phyloP scores from a whole-genome alignment of 2,888 invertebrate genomes.

The Charanyca ferruginea region DNA sequence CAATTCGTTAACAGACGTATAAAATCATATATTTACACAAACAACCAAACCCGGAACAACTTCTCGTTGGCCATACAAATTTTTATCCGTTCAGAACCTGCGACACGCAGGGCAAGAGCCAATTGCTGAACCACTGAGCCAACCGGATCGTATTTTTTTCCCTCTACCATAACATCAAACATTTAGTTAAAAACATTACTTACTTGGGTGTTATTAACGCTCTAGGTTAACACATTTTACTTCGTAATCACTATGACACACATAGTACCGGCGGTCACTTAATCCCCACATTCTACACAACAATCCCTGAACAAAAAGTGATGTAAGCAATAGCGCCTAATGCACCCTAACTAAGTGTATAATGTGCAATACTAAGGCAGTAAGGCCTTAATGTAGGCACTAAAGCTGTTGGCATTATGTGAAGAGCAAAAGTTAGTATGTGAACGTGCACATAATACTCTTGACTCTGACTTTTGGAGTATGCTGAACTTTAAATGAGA shows the following conservation, averaged over 20 bases:
- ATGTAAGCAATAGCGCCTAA: constrained; percentile 58
- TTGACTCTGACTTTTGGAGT: constrained; percentile 75
- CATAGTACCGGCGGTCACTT: constrained; percentile 16
- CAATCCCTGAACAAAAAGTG: constrained; percentile 43
- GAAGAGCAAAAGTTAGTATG: constrained; percentile 69
- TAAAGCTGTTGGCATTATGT: constrained; percentile 72
- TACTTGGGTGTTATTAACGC: neutral
- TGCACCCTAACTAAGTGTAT: constrained; percentile 62
- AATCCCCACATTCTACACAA: constrained; percentile 24
- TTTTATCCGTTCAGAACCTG: too few relatives aligned
- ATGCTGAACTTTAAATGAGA: constrained; percentile 83
- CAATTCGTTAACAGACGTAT: too few relatives aligned
- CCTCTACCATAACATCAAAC: neutral
- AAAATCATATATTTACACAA: too few relatives aligned
- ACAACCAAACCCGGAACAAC: too few relatives aligned
- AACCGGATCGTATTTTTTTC: neutral
- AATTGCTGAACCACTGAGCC: too few relatives aligned
- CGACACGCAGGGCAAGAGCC: too few relatives aligned
- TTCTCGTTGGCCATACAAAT: too few relatives aligned
- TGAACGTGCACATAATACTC: constrained; percentile 74
- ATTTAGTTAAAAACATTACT: neutral
- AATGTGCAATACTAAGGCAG: constrained; percentile 69
- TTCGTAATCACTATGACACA: constrained; percentile 17
- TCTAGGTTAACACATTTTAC: neutral
- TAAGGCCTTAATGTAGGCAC: constrained; percentile 68